phyloP scores from a whole-genome alignment of 2,797 vertebrate species.

The Gymnoscopelus microlampas region DNA sequence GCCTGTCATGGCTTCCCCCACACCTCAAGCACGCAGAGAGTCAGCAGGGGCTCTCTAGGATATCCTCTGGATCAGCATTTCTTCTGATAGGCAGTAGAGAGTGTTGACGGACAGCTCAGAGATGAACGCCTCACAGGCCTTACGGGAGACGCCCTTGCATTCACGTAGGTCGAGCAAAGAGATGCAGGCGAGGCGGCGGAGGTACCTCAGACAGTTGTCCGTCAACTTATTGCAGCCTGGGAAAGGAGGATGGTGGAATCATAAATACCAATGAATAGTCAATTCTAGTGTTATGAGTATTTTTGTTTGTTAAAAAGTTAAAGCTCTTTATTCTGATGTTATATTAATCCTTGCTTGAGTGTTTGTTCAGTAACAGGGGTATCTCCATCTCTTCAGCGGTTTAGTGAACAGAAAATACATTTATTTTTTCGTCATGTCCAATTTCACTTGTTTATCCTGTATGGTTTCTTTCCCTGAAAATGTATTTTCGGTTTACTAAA shows the following conservation, averaged over 20 bases:
- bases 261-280: background rate
- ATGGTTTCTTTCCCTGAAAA: too few species aligned
- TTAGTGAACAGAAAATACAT: too few species aligned
- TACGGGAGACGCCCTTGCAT: conserved; percentile 93
- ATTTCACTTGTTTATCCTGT: too few species aligned
- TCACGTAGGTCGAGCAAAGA: conserved; percentile 93
- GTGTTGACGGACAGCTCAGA: conserved; percentile 96
- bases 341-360: too few species aligned
- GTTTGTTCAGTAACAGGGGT: too few species aligned
- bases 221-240: conserved; percentile 96
- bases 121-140: conserved; percentile 97
- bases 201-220: conserved; percentile 91
- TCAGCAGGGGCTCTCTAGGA: conserved; percentile 79
- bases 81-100: conserved; percentile 97
- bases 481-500: too few species aligned
- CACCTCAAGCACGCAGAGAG: conserved; percentile 14
- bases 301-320: background rate
- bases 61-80: conserved; percentile 98
- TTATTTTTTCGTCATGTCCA: too few species aligned
- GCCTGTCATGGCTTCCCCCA: conserved; percentile 34
- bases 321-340: too few species aligned
- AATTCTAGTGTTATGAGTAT: background rate
- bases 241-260: background rate
- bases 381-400: too few species aligned
- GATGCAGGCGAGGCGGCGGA: conserved; percentile 92